Evolutionary conservation across 2,888 invertebrate genomes (phyloP).

Genomic region (Heliconius aoede): DNA sequence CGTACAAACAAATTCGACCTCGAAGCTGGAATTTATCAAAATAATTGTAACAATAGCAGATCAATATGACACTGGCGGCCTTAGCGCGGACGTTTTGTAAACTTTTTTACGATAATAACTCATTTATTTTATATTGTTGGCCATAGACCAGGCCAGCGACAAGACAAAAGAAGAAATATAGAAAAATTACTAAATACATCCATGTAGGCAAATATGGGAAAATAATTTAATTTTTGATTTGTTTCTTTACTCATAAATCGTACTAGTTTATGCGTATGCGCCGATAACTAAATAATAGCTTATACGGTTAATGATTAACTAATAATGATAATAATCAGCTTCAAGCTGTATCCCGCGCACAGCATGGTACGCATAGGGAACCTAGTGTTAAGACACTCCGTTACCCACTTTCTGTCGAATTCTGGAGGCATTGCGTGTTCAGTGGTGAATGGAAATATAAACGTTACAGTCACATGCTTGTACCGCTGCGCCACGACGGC

Average conservation of each 20-base stretch:
- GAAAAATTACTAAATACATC: not conserved
- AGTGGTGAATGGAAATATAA: too few relatives aligned
- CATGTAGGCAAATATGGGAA: not conserved
- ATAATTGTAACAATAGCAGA: constrained; percentile 50
- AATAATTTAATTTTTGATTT: not conserved
- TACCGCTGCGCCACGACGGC: too few relatives aligned
- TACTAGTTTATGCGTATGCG: not conserved
- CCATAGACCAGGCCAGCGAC: not conserved
- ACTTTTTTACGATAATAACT: constrained; percentile 45
- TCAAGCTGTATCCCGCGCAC: too few relatives aligned
- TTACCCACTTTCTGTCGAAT: too few relatives aligned
- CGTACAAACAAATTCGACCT: constrained; percentile 43
- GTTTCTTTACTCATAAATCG: not conserved
- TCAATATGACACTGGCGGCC: constrained; percentile 60
- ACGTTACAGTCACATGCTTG: too few relatives aligned
- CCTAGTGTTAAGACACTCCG: too few relatives aligned
- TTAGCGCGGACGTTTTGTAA: constrained; percentile 57
- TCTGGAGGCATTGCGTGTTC: too few relatives aligned
- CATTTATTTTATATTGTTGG: not conserved
- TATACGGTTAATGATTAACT: not conserved
- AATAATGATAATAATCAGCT: not conserved
- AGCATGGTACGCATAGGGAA: too few relatives aligned
- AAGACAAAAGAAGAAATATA: not conserved
- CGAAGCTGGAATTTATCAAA: constrained; percentile 49
- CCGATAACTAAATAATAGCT: not conserved